phyloP scores from a whole-genome alignment of 2,113 vertebrate genomes.

The Meles meles region DNA sequence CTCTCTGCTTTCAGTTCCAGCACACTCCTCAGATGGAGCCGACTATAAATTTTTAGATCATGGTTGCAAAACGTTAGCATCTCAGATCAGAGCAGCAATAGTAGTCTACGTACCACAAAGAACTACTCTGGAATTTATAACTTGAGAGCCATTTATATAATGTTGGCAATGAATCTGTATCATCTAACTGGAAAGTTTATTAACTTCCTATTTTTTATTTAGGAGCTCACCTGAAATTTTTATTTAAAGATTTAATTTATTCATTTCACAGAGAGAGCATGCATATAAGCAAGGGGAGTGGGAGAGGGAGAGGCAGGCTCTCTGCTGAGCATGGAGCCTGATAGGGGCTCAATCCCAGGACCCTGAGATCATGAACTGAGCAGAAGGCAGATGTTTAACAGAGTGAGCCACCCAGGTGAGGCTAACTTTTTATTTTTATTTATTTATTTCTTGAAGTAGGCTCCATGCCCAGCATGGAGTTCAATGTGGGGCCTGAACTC shows the following conservation, averaged over 20 bases:
- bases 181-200: neutral
- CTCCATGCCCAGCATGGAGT: neutral
- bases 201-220: neutral
- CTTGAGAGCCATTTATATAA: neutral
- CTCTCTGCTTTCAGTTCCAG: conserved; percentile 4
- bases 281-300: neutral
- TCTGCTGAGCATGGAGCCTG: neutral
- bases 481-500: neutral
- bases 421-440: neutral
- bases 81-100: neutral
- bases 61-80: conserved; percentile 2
- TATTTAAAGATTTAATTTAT: neutral
- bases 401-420: neutral
- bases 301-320: neutral
- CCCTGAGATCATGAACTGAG: neutral
- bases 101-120: neutral
- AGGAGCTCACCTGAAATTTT: neutral
- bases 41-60: neutral
- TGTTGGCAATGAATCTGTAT: neutral
- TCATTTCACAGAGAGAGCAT: neutral
- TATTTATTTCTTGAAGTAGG: neutral
- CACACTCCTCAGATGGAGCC: neutral
- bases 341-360: neutral
- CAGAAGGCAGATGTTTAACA: neutral
- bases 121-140: neutral